These are phyloP conservation scores for Macquaria australasica DNA, from an alignment of 2,113 vertebrate species.

Conservation along the genomic window DNA sequence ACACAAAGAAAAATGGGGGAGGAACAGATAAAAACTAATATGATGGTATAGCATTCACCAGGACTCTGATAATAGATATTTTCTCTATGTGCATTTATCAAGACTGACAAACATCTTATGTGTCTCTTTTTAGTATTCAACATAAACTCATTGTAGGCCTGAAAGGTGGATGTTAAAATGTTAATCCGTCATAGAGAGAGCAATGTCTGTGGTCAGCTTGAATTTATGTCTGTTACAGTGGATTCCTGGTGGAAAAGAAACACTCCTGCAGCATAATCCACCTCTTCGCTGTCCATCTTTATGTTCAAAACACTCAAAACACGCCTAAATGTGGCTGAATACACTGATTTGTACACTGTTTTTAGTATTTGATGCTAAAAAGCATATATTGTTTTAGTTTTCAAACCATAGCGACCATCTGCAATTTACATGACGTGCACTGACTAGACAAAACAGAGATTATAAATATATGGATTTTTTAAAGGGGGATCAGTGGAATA, in stretches of 20 bases:
- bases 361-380: background rate
- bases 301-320: background rate
- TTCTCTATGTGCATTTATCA: background rate
- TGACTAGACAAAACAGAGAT: background rate
- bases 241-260: background rate
- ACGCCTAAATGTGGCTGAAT: background rate
- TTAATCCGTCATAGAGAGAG: background rate
- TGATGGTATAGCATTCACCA: background rate
- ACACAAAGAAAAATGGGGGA: constrained; percentile 2
- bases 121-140: background rate
- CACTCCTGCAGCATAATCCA: too few species aligned
- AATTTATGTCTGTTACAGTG: background rate
- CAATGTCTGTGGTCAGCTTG: background rate
- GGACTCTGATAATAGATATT: background rate
- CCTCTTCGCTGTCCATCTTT: background rate
- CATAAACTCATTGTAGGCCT: background rate
- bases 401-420: background rate
- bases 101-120: background rate
- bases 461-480: background rate
- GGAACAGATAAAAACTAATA: background rate
- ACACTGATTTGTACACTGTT: background rate
- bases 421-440: background rate
- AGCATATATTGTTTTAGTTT: background rate
- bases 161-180: background rate
- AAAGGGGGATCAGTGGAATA: background rate